A percentile compares a stretch with the other conserved stretches of the same genome.
Evolutionary conservation across 2,113 vertebrate genomes (phyloP).

Genomic region (Anser cygnoides): DNA sequence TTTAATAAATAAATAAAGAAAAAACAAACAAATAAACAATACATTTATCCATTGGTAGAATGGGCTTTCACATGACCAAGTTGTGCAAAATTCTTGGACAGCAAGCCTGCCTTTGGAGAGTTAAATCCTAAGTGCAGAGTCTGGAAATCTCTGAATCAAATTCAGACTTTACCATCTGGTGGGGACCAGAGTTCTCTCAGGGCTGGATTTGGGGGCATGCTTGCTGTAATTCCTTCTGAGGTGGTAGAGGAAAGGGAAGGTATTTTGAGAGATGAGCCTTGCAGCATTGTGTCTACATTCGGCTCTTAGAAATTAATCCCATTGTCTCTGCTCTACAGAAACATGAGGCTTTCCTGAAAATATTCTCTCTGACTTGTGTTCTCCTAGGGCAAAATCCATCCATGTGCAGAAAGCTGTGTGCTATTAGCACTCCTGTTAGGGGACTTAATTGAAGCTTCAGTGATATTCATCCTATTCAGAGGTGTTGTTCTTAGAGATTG

Average conservation of each 20-base stretch:
- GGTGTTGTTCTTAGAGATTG: background rate
- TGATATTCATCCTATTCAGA: background rate
- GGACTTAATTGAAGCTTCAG: background rate
- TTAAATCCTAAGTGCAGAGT: background rate
- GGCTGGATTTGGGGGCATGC: background rate
- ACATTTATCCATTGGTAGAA: background rate
- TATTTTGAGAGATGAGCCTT: background rate
- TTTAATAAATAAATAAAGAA: background rate
- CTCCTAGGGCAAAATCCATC: background rate
- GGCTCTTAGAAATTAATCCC: background rate
- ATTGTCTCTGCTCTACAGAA: background rate
- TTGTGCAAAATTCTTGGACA: background rate
- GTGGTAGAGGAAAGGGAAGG: background rate
- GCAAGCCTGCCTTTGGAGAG: background rate
- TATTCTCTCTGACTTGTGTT: background rate
- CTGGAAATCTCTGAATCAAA: background rate
- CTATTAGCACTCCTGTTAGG: background rate
- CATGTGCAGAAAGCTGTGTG: background rate
- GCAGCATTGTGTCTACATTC: background rate
- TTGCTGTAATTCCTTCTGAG: background rate
- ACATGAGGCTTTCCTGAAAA: background rate
- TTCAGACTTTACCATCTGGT: background rate
- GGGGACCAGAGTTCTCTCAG: background rate
- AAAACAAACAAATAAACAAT: background rate
- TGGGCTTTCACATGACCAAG: background rate